phyloP scores from a whole-genome alignment of 2,797 vertebrate genomes.

The Peromyscus attwateri region DNA sequence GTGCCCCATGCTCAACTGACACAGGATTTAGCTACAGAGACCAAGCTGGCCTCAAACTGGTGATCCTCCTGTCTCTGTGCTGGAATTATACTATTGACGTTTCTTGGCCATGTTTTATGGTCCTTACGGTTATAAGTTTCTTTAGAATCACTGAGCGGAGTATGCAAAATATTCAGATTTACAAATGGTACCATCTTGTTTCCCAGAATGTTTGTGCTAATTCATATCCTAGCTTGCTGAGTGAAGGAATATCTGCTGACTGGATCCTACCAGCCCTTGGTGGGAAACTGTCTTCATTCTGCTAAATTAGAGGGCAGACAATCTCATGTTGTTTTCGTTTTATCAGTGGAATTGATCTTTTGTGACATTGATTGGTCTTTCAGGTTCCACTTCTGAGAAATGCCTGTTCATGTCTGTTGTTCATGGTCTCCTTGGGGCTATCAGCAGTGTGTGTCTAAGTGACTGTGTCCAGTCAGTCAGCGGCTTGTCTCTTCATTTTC shows the following conservation, averaged over 20 bases:
- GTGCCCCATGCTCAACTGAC: neutral
- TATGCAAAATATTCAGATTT: neutral
- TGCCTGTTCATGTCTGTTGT: slow-evolving; percentile 36
- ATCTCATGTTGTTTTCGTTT: slow-evolving; percentile 35
- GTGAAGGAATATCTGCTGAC: neutral
- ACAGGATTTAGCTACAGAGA: neutral
- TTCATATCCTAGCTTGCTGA: slow-evolving; percentile 11
- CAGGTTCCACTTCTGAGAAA: slow-evolving; percentile 33
- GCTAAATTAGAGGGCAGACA: slow-evolving; percentile 1
- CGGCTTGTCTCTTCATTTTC: slow-evolving; percentile 58
- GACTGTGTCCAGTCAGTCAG: slow-evolving; percentile 2
- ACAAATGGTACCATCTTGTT: neutral
- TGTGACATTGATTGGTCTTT: neutral
- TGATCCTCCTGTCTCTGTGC: neutral
- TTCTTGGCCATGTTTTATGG: neutral
- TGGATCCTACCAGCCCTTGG: neutral
- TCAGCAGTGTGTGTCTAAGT: neutral
- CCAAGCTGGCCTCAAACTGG: neutral
- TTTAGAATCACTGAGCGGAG: neutral
- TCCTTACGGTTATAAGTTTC: slow-evolving; percentile 14
- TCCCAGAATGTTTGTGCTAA: neutral
- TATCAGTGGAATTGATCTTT: slow-evolving; percentile 23
- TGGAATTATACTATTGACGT: neutral
- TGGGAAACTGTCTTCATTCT: neutral
- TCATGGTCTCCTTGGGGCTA: neutral